Base-by-base conservation (phyloP, 2,113 vertebrate genomes). In the Heliornis fulica region DNA sequence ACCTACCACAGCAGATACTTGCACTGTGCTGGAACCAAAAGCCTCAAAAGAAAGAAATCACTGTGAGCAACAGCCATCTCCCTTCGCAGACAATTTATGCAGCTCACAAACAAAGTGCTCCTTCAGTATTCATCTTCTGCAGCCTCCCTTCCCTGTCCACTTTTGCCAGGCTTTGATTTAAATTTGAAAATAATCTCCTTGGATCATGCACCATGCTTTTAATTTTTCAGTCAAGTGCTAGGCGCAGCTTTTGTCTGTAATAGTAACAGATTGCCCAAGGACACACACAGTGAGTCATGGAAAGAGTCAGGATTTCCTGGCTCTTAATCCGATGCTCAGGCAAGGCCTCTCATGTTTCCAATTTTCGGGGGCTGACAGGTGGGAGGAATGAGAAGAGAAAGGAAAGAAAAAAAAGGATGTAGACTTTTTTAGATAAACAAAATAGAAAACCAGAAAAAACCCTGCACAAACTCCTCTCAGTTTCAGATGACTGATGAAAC, bases 261-360 rank as follows among this genome's bases (percentile, higher is more conserved):
- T 64, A 85, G 79, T 72, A 93, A 95, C 91, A 96, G 95, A 95
- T 69, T 97, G 94, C 84, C 50, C 91, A 97, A 96, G 94, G 93
- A 95, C 87, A 94, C 65, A 84, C 46, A 87, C 57, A 76, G 1
- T 69, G 87, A 96, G 93, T 91, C 95, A 94, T n/a, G 77, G 93
- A 78, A 94, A 93, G 65, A 87, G 69, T 89, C 74, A 94, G 91
- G 87, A 91, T 83, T 96, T 96, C 89, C 87, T 89, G 93, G 77
- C 83, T 94, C 91, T 89, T 94, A 91, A 93, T 93, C 78, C 12
- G 7, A 45, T 41, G 36, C 54, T 87, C 81, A 89, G 87, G 93
- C 53, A 69, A 91, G 84, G 70, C 70, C 45, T 91, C 91, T 96
- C 78, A 50, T 50, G 38, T 91, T 96, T 94, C 91, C 50, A 89